Evolutionary conservation across 2,113 vertebrate species (phyloP).

Genomic region (Tautogolabrus adspersus): DNA sequence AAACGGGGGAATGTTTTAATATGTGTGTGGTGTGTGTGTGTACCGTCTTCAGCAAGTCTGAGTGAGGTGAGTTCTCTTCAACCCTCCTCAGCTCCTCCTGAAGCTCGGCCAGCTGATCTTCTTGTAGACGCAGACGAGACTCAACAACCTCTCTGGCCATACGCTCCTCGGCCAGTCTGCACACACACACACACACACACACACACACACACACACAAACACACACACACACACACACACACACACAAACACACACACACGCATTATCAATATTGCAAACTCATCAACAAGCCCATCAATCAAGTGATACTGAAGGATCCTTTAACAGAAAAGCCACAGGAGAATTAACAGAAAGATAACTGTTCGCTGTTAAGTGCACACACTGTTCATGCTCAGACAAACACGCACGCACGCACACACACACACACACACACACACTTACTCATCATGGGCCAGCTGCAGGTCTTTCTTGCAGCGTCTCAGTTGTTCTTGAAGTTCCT

Average conservation of each 20-base stretch:
- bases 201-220: constrained; percentile 9
- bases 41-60: constrained; percentile 74
- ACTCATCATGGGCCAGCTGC: constrained; percentile 87
- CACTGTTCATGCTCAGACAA: background rate
- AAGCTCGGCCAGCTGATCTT: constrained; percentile 86
- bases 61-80: constrained; percentile 60
- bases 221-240: constrained; percentile 9
- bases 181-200: constrained; percentile 10
- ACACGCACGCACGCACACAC: constrained; percentile 11
- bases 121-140: constrained; percentile 74
- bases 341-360: background rate
- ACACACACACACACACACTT: constrained; percentile 60
- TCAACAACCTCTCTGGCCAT: constrained; percentile 76
- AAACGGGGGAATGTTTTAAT: background rate
- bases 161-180: constrained; percentile 76
- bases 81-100: constrained; percentile 86
- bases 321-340: constrained; percentile 16
- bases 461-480: constrained; percentile 83
- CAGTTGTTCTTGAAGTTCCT: constrained; percentile 84
- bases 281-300: constrained; percentile 9
- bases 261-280: constrained; percentile 1
- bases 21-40: background rate
- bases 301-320: constrained; percentile 4
- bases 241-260: constrained; percentile 10
- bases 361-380: constrained; percentile 10